Base-by-base conservation (phyloP, 2,888 invertebrate genomes). In the Synanthedon tipuliformis region DNA sequence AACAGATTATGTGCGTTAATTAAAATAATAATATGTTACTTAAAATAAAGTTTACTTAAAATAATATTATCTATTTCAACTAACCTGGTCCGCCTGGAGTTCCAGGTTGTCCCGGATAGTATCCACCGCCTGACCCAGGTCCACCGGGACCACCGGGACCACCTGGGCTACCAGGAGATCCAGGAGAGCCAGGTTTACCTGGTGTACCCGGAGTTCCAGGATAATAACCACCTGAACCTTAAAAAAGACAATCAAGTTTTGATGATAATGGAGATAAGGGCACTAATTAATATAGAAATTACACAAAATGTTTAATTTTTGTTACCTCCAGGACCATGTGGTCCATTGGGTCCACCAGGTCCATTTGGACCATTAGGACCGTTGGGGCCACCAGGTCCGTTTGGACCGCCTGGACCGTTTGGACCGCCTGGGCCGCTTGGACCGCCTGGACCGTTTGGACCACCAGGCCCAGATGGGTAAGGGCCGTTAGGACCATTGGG, bases 131-230 rank as follows among this genome's bases (percentile, higher is more conserved):
- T 5, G 59, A 27, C 45, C 59, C 57, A 3, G 51, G 51, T 34
- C 48, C n/a, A 5, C 54, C 54, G 8, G 54, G 53, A 13, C 15
- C 12, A 8, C 61, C 60, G 10, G 64, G 65, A 5, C 58, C 51
- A 10, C 61, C 58, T 0, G 66, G 63, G 1, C 59, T 50, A 0
- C 65, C 63, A 11, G 64, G 60, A 15, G 58, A 52, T 45, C 65
- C 64, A 12, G 71, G 65, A 3, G 60, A 51, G 16, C 76, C 73
- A 5, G 73, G 66, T 4, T 56, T 69, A 54, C 53, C 58, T 52
- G 86, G 90, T 23, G 83, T 84, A 1, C 59, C 62, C 27, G 91
- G 91, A 41, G 60, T 55, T 18, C 70, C 71, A 52, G 78, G 74
- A 48, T 60, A 61, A 11, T 71, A 74, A n/a, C 76, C 76, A 15